Conservation (phyloP, 2,113 vertebrate species). For the Calidris pygmaea region DNA sequence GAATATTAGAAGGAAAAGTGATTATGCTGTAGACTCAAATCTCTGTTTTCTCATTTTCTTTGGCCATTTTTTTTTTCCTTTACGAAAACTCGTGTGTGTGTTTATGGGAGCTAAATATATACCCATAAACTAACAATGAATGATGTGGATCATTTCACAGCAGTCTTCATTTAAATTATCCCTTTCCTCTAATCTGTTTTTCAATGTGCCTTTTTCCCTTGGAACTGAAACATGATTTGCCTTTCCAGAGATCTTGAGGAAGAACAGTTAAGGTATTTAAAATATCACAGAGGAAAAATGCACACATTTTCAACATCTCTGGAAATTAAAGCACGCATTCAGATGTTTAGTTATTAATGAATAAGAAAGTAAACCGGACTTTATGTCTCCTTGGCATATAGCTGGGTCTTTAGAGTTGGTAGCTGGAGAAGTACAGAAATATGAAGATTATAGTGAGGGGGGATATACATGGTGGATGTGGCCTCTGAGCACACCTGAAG, state of each 20-base stretch:
- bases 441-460: background rate
- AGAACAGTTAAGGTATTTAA: background rate
- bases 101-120: background rate
- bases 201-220: background rate
- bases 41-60: background rate
- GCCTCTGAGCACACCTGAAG: background rate
- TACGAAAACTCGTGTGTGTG: background rate
- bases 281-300: background rate
- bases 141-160: background rate
- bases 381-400: background rate
- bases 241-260: background rate
- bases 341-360: background rate
- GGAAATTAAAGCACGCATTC: fast-evolving
- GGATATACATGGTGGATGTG: background rate
- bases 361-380: too few species aligned
- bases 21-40: background rate
- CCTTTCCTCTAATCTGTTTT: background rate
- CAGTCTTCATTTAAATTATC: background rate
- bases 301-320: background rate
- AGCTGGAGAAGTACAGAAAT: background rate
- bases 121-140: background rate
- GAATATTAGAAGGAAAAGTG: background rate
- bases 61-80: background rate
- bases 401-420: background rate
- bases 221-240: background rate